A percentile compares a stretch with the other conserved stretches of the same genome.
Evolutionary conservation across 2,888 invertebrate genomes (phyloP).

Genomic region (Pollenia labialis): DNA sequence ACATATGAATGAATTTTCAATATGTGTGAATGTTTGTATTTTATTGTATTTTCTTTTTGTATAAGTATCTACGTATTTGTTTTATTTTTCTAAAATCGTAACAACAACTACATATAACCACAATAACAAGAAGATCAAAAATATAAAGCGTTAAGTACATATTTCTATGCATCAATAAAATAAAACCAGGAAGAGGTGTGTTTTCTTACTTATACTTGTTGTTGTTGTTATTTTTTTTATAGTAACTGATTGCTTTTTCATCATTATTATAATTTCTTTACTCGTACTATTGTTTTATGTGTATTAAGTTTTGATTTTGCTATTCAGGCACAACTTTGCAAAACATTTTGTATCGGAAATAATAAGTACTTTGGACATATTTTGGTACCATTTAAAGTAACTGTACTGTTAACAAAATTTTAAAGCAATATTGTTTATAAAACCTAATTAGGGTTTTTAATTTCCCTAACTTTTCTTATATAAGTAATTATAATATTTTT

Average conservation of each 20-base stretch:
- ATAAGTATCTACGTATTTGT: background rate
- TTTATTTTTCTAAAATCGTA: slow-evolving; percentile 7
- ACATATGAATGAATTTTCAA: slow-evolving; percentile 44
- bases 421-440: too few relatives aligned
- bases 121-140: slow-evolving; percentile 11
- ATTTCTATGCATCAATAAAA: background rate
- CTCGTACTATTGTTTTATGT: slow-evolving; percentile 17
- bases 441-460: too few relatives aligned
- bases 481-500: too few relatives aligned
- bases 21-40: background rate
- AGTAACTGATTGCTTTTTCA: slow-evolving; percentile 30
- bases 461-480: too few relatives aligned
- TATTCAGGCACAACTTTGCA: background rate
- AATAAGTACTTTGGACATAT: background rate
- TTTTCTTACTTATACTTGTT: slow-evolving; percentile 35
- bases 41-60: background rate
- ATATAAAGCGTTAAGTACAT: background rate
- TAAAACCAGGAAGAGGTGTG: slow-evolving; percentile 62
- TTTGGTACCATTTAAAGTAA: too few relatives aligned
- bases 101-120: background rate
- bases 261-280: background rate
- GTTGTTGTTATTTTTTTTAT: background rate
- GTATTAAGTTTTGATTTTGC: background rate
- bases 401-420: too few relatives aligned
- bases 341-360: background rate